Evolutionary conservation across 2,888 invertebrate genomes (phyloP), one percentile per base, ranked within the genome.

Genomic region (Podabrus alpinus): DNA sequence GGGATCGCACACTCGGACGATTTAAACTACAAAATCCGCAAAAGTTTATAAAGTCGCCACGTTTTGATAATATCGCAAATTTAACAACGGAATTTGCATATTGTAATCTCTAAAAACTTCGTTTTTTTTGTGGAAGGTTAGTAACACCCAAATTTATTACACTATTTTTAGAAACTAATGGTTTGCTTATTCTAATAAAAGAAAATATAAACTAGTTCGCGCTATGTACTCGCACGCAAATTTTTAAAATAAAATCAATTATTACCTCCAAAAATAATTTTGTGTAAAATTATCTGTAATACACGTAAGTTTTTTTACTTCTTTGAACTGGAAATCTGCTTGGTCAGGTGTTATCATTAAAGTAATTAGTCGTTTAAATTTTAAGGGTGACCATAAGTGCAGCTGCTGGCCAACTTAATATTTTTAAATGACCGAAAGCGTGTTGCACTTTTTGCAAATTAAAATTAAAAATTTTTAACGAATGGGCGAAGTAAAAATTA

Each of bases 111-210:
- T 16, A n/a, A 64, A 62, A 64, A 64, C 19, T 64, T 13, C 62
- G 62, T 64, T 25, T 21, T 64, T 67, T 67, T 67, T 67, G 67
- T 16, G 67, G 19, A 24, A 67, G 67, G 67, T 67, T 67, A 67
- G 67, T 67, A 67, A 67, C 29, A 29, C 24, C 24, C 24, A 67
- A 25, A 67, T 67, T 67, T 24, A 24, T 67, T 67, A 15, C 67
- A 21, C 24, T 67, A 67, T 67, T 67, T 67, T 67, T 67, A 67
- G 67, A 62, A 17, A 4, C 62, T 17, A 16, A 17, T 19, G 62
- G 62, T 62, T 62, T 24, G 29, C 16, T 24, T 29, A 67, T 67
- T 67, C 67, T 67, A 67, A 67, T 67, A 67, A 67, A 67, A 67
- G 67, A 67, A 67, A 19, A 67, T n/a, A 45, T 45, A 62, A 62